A percentile compares a stretch with the other conserved stretches of the same genome.
phyloP scores from a whole-genome alignment of 2,888 invertebrate species.

The Coleophora deauratella region DNA sequence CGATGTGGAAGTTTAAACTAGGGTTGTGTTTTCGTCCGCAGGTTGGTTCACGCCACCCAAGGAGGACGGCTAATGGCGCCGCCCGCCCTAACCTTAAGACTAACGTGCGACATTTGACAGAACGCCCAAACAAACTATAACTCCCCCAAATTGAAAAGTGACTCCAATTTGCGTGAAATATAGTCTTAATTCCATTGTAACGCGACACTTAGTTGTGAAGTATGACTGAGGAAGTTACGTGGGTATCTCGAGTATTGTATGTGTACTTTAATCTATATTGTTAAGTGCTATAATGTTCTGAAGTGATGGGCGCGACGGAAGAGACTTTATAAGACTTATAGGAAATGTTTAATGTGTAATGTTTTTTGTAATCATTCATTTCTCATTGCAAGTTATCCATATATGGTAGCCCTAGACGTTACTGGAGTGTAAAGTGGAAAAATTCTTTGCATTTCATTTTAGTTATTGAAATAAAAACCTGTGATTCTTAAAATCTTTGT shows the following conservation, averaged over 20 bases:
- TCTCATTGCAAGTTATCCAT: slow-evolving; percentile 62
- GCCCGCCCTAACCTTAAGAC: slow-evolving; percentile 44
- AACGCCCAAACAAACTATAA: slow-evolving; percentile 46
- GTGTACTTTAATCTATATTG: slow-evolving; percentile 43
- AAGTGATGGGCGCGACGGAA: slow-evolving; percentile 49
- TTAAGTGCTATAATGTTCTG: slow-evolving; percentile 64
- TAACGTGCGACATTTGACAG: slow-evolving; percentile 49
- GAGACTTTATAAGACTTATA: slow-evolving; percentile 72
- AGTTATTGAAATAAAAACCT: slow-evolving; percentile 70
- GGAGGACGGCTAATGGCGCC: slow-evolving; percentile 85
- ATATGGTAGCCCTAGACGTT: slow-evolving; percentile 66
- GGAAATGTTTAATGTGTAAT: slow-evolving; percentile 70
- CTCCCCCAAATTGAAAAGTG: slow-evolving; percentile 45
- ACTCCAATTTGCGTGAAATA: slow-evolving; percentile 34
- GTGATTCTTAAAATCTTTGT: slow-evolving; percentile 63
- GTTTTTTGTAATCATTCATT: slow-evolving; percentile 71
- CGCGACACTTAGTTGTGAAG: slow-evolving; percentile 23
- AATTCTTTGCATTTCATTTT: slow-evolving; percentile 71
- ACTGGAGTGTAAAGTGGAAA: slow-evolving; percentile 64
- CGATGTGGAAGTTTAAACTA: too few species aligned
- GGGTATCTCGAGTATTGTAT: slow-evolving; percentile 42
- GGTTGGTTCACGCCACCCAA: slow-evolving; percentile 95
- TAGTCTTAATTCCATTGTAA: slow-evolving; percentile 37
- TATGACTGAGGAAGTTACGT: slow-evolving; percentile 38
- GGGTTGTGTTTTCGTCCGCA: slow-evolving; percentile 32